A percentile compares a stretch with the other conserved stretches of the same genome.
phyloP scores from a whole-genome alignment of 2,797 vertebrate genomes.

The Manis pentadactyla region DNA sequence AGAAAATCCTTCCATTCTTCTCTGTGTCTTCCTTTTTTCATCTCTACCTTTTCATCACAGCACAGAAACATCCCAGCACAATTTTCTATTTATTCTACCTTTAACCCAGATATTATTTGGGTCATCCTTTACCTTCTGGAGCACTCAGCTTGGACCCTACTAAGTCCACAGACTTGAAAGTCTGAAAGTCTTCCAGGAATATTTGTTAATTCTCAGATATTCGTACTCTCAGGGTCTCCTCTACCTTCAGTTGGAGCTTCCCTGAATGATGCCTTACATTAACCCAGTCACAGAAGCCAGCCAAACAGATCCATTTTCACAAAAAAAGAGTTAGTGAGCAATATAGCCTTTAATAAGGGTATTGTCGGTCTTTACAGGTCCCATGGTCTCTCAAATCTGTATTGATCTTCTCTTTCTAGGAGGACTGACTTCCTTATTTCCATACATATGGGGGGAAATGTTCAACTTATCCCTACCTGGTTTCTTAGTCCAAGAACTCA shows the following conservation, averaged over 20 bases:
- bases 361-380: neutral
- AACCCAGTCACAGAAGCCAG: neutral
- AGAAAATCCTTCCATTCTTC: neutral
- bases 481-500: neutral
- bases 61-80: neutral
- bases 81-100: neutral
- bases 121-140: neutral
- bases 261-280: neutral
- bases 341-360: neutral
- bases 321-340: neutral
- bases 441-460: neutral
- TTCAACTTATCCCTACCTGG: neutral
- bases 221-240: neutral
- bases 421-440: neutral
- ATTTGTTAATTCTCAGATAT: neutral
- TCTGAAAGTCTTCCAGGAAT: neutral
- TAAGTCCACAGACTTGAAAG: neutral
- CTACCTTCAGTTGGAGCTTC: neutral
- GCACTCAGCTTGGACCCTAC: neutral
- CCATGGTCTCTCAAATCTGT: neutral
- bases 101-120: neutral
- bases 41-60: neutral
- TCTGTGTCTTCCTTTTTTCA: neutral
- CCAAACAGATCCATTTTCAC: neutral
- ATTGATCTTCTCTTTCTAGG: neutral